phyloP scores from a whole-genome alignment of 2,888 invertebrate species.

The Eristalis intricaria region DNA sequence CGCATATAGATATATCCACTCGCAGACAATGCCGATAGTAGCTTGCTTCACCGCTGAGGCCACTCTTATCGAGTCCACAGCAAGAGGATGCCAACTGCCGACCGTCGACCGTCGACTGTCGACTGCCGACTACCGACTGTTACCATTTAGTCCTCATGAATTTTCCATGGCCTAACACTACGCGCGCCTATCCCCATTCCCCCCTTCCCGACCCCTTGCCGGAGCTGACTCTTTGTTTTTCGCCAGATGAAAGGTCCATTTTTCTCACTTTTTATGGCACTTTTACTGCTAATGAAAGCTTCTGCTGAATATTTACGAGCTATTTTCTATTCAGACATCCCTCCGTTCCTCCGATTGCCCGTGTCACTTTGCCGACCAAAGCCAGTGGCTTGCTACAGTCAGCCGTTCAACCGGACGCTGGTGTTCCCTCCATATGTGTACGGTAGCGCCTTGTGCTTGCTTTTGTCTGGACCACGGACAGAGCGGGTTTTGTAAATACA shows the following conservation, averaged over 20 bases:
- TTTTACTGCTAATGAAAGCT: slow-evolving; percentile 70
- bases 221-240: slow-evolving; percentile 29
- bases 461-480: neutral
- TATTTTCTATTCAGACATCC: slow-evolving; percentile 33
- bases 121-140: slow-evolving; percentile 37
- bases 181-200: slow-evolving; percentile 25
- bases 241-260: slow-evolving; percentile 64
- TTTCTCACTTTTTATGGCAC: slow-evolving; percentile 68
- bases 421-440: neutral
- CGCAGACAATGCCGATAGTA: neutral
- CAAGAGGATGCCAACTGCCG: slow-evolving; percentile 44
- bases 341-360: neutral
- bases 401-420: neutral
- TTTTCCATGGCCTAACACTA: slow-evolving; percentile 48
- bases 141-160: slow-evolving; percentile 63
- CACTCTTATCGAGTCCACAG: slow-evolving; percentile 21
- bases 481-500: slow-evolving; percentile 50
- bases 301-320: slow-evolving; percentile 68
- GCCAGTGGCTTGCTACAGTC: neutral
- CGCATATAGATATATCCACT: neutral
- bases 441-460: neutral
- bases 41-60: neutral
- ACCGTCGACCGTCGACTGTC: slow-evolving; percentile 43
- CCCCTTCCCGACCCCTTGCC: no score
- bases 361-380: neutral